Conservation (phyloP, 1,140 invertebrate genomes). For the Theocolax elegans region DNA sequence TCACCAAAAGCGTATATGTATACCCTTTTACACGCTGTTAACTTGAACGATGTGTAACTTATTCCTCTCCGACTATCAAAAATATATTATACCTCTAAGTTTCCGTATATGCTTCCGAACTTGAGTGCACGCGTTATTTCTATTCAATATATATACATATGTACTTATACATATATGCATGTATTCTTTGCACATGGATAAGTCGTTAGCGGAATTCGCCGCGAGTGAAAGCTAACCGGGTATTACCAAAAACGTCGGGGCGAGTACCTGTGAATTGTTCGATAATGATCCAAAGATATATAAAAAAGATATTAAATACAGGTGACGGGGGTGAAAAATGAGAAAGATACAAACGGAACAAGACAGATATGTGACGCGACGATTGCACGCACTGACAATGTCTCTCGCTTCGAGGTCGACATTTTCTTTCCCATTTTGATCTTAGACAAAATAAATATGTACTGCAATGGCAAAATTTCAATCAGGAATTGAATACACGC, state of each 20-base stretch:
- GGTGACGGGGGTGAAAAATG: slow-evolving; percentile 7
- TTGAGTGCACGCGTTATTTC: too few species aligned
- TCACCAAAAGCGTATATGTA: too few species aligned
- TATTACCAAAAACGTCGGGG: slow-evolving; percentile 18
- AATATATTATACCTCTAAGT: not conserved
- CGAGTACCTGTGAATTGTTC: slow-evolving; percentile 37
- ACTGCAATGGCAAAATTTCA: slow-evolving; percentile 23
- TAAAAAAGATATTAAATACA: not conserved
- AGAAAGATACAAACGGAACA: not conserved
- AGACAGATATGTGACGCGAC: not conserved
- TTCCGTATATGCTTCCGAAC: slow-evolving; percentile 9
- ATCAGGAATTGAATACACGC: slow-evolving; percentile 31
- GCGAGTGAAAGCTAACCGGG: slow-evolving; percentile 4
- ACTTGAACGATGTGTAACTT: not conserved
- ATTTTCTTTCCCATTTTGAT: not conserved
- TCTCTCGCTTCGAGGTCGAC: not conserved
- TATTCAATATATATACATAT: too few species aligned
- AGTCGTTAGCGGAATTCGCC: not conserved
- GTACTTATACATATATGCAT: not conserved
- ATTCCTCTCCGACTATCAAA: not conserved
- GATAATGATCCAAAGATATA: slow-evolving; percentile 35
- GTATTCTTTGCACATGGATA: not conserved
- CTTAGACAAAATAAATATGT: not conserved
- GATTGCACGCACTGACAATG: not conserved
- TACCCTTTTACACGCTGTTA: too few species aligned